Evolutionary conservation across 2,113 vertebrate genomes (phyloP).

Genomic region (Dermatemys mawii): DNA sequence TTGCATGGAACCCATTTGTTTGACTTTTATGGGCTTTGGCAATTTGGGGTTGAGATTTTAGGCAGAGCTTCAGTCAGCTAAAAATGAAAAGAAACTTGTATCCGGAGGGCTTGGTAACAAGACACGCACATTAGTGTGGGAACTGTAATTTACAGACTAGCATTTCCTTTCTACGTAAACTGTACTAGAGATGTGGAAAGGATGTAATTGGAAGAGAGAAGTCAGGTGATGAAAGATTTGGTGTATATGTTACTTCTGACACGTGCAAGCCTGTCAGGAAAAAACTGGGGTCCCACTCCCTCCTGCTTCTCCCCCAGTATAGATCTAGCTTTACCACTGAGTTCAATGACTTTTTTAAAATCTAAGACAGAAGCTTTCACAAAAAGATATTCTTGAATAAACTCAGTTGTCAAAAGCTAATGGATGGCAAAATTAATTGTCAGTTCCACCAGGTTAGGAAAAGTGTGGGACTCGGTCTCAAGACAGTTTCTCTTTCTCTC

Average conservation of each 20-base stretch:
- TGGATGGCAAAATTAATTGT: too few species aligned
- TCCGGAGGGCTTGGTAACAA: conserved; percentile 46
- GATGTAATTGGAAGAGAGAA: not conserved
- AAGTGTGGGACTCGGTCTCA: too few species aligned
- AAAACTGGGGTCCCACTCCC: not conserved
- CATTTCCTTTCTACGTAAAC: not conserved
- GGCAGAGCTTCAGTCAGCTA: conserved; percentile 42
- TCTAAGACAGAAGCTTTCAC: too few species aligned
- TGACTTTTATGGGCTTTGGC: not conserved
- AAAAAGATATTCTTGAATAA: too few species aligned
- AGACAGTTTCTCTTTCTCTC: too few species aligned
- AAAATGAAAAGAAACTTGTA: conserved; percentile 45
- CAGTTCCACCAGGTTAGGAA: too few species aligned
- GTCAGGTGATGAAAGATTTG: fast-evolving
- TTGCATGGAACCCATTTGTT: conserved; percentile 45
- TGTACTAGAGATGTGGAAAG: not conserved
- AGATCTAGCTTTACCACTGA: too few species aligned
- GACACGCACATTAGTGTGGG: conserved; percentile 14
- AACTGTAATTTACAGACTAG: not conserved
- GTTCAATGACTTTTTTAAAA: too few species aligned
- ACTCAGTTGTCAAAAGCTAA: too few species aligned
- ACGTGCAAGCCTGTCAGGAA: not conserved
- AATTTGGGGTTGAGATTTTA: conserved; percentile 32
- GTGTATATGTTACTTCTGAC: not conserved
- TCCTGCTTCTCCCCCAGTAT: not conserved